Evolutionary conservation across 2,888 invertebrate genomes (phyloP).

Genomic region (Meganola albula): DNA sequence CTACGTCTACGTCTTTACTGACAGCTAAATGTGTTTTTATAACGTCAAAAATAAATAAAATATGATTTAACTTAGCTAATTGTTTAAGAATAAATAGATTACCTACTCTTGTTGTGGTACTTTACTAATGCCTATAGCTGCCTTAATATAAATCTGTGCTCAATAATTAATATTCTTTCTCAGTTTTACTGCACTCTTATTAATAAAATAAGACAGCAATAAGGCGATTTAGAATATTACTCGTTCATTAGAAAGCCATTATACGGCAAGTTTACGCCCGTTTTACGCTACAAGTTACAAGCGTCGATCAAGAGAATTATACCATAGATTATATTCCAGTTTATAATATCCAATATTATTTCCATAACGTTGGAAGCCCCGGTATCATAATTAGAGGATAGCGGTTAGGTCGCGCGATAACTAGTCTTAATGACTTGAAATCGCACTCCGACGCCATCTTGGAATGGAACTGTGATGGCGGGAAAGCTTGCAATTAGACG

Average conservation of each 20-base stretch:
- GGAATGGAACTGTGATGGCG: conserved; percentile 46
- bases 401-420: conserved; percentile 63
- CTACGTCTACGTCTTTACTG: conserved; percentile 13
- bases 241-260: conserved; percentile 38
- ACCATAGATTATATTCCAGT: too few relatives aligned
- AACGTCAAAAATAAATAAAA: neutral
- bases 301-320: conserved; percentile 38
- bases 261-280: conserved; percentile 33
- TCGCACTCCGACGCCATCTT: conserved; percentile 56
- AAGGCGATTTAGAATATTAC: conserved; percentile 15
- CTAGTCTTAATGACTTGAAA: conserved; percentile 70
- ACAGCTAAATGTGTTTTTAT: conserved; percentile 4
- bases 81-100: neutral
- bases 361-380: conserved; percentile 47
- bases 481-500: conserved; percentile 59
- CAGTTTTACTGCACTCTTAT: conserved; percentile 11
- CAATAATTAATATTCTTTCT: too few relatives aligned
- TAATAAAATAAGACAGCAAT: conserved; percentile 21
- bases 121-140: too few relatives aligned
- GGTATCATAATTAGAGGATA: conserved; percentile 66
- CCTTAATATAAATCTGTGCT: too few relatives aligned
- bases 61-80: neutral
- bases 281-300: conserved; percentile 35
- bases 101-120: neutral
- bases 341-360: conserved; percentile 65